phyloP scores from a whole-genome alignment of 2,888 invertebrate genomes.

The Disparrhopalites patrizii region DNA sequence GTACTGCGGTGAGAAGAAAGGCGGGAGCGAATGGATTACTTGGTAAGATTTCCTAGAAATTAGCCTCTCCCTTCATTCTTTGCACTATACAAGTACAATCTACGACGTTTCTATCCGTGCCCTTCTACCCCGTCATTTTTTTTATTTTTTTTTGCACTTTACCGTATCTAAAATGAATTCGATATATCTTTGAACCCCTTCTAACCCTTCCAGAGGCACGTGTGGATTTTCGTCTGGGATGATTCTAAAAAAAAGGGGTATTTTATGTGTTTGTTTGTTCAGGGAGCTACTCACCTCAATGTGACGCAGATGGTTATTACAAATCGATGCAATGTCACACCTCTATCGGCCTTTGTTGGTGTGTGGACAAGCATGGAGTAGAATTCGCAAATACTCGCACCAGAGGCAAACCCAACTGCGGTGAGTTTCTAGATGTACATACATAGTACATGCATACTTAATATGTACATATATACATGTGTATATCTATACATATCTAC shows the following conservation, averaged over 20 bases:
- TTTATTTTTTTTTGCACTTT: too few species aligned
- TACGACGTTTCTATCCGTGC: too few species aligned
- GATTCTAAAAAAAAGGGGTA: too few species aligned
- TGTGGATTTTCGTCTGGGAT: too few species aligned
- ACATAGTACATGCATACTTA: too few species aligned
- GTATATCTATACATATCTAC: background rate
- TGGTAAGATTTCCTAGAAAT: slow-evolving; percentile 55
- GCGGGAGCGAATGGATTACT: slow-evolving; percentile 62
- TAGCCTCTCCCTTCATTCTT: too few species aligned
- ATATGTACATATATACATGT: background rate
- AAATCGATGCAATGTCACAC: slow-evolving; percentile 81
- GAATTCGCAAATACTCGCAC: slow-evolving; percentile 81
- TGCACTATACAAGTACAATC: too few species aligned
- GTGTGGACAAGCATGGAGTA: slow-evolving; percentile 86
- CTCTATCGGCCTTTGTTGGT: slow-evolving; percentile 86
- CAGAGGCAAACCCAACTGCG: slow-evolving; percentile 73
- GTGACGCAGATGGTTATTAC: slow-evolving; percentile 83
- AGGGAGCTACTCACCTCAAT: slow-evolving; percentile 74
- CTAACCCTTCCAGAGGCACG: too few species aligned
- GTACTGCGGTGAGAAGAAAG: slow-evolving; percentile 74
- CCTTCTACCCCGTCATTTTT: too few species aligned
- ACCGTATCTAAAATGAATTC: too few species aligned
- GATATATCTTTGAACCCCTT: too few species aligned
- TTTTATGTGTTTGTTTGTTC: slow-evolving; percentile 2
- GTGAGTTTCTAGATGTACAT: too few species aligned